A percentile compares a stretch with the other conserved stretches of the same genome.
Conservation (phyloP, 1,140 invertebrate species). For the Magallana angulata region DNA sequence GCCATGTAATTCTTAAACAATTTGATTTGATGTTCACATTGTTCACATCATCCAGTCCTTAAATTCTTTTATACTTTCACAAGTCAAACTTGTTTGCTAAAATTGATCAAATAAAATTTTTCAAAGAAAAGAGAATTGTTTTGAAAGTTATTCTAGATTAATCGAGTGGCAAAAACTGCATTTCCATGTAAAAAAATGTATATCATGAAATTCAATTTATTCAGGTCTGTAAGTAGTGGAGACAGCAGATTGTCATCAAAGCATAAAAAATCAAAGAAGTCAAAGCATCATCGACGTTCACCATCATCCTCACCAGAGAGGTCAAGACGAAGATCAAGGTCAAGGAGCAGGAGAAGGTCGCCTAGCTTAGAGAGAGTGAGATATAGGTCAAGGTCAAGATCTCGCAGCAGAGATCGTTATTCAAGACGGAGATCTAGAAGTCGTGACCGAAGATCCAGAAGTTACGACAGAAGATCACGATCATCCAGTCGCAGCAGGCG, state of each 20-base stretch:
- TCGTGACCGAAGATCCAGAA: slow-evolving; percentile 35
- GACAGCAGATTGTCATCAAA: slow-evolving; percentile 19
- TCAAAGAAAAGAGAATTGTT: too few species aligned
- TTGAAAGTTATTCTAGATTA: too few species aligned
- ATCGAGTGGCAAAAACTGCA: too few species aligned
- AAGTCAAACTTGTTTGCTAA: too few species aligned
- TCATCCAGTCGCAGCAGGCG: slow-evolving; percentile 45
- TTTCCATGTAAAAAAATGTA: neutral
- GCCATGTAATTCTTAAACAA: too few species aligned
- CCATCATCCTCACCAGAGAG: neutral
- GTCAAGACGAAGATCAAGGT: slow-evolving; percentile 13
- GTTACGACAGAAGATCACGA: slow-evolving; percentile 37
- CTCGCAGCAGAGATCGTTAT: slow-evolving; percentile 30
- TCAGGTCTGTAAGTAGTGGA: neutral
- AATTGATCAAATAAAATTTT: too few species aligned
- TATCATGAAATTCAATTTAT: neutral
- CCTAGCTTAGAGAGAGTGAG: slow-evolving; percentile 28
- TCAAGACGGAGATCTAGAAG: slow-evolving; percentile 20
- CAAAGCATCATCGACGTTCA: neutral
- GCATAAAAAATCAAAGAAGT: slow-evolving; percentile 20
- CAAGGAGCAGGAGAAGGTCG: slow-evolving; percentile 43
- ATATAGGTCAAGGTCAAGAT: slow-evolving; percentile 49
- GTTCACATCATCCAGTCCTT: too few species aligned
- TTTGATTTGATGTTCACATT: too few species aligned
- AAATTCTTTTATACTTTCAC: too few species aligned